Evolutionary conservation across 1,140 invertebrate genomes (phyloP).

Genomic region (Macrostomum lignano): DNA sequence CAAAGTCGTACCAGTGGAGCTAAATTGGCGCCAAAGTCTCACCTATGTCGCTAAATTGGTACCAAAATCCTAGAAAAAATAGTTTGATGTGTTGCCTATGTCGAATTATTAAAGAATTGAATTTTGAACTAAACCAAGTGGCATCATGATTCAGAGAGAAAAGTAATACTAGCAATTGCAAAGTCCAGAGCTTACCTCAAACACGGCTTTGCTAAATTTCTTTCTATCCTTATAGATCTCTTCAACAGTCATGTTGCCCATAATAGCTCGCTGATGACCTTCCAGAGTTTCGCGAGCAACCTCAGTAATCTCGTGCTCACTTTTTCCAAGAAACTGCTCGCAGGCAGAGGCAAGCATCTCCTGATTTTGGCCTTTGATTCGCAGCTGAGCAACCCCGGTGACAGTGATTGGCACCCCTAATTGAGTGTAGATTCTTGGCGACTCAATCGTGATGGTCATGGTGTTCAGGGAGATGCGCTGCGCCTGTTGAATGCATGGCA

Average conservation of each 20-base stretch:
- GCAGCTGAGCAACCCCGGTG: constrained; percentile 73
- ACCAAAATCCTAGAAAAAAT: no score
- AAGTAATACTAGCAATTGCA: neutral
- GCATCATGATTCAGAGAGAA: constrained; percentile 31
- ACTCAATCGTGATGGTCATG: constrained; percentile 46
- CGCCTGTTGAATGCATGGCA: constrained; percentile 68
- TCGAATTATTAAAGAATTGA: no score
- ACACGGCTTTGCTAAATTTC: constrained; percentile 70
- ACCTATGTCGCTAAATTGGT: no score
- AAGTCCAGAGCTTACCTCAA: constrained; percentile 22
- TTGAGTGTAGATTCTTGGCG: constrained; percentile 54
- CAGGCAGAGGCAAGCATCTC: constrained; percentile 78
- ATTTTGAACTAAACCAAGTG: no score
- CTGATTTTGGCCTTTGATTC: constrained; percentile 74
- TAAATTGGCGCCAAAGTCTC: no score
- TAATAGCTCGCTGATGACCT: constrained; percentile 83
- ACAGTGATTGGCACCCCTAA: constrained; percentile 86
- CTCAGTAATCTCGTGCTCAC: constrained; percentile 56
- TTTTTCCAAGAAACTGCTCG: constrained; percentile 78
- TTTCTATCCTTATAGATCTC: constrained; percentile 95
- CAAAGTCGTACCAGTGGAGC: no score
- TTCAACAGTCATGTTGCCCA: constrained; percentile 95
- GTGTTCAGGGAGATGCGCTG: constrained; percentile 81
- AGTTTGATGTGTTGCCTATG: no score
- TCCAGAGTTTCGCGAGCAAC: constrained; percentile 79